Base-by-base conservation (phyloP, 2,888 invertebrate genomes). In the Anoplius nigerrimus region DNA sequence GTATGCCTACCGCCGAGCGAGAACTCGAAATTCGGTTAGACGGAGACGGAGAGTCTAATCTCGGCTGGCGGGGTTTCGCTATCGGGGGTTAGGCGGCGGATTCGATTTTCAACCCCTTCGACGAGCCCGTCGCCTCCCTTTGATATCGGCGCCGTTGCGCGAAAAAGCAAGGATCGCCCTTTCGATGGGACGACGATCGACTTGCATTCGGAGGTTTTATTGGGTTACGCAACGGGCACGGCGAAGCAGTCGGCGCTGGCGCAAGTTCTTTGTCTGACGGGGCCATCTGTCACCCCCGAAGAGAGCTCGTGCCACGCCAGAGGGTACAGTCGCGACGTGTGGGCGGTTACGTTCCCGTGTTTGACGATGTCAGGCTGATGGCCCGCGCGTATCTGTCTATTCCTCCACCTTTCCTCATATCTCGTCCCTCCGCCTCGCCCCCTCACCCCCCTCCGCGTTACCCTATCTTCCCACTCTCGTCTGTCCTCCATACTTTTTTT, bases 71-170 rank as follows among this genome's bases (percentile, higher is more conserved):
- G 60, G 72, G 65, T 70, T 71, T 66, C 67, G 72, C 34, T 11
- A 71, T 80, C 64, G 78, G n/a, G 61, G 59, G 55, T 34, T 34
- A 54, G 46, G 34, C 43, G 46, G 53, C 60, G 74, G 76, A 84
- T 84, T 84, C 79, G 76, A 84, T 84, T 84, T 83, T 78, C 82
- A 82, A 84, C 79, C 83, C 82, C 83, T 79, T 83, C 82, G 72
- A 34, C 11, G n/a, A n/a, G 6, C 34, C 34, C 34, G 34, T 5
- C 4, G 6, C 34, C 34, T 72, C 71, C 62, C 73, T 75, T 69
- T 62, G 66, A 69, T 62, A 63, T 22, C 20, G 48, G 21, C 0
- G 11, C 16, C 20, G 6, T 42, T 2, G 51, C 56, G 45, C 43
- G 34, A 6, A 42, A n/a, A 24, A 27, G 55, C 22, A 21, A 13